These are phyloP conservation scores for Lepidotrigona ventralis DNA, from an alignment of 1,140 invertebrate species.

Conservation along the genomic window DNA sequence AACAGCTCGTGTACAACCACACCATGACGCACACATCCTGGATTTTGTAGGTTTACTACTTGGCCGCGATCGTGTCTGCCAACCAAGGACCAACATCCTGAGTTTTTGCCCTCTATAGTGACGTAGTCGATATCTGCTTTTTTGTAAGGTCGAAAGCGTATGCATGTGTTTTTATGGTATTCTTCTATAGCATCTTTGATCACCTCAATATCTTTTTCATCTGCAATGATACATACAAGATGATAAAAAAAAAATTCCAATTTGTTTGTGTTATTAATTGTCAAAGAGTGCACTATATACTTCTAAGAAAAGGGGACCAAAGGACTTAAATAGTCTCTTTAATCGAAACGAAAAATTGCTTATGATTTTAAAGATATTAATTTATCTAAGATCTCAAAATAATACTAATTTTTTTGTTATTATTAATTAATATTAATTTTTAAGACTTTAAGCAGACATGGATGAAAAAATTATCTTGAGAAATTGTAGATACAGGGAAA, in stretches of 20 bases:
- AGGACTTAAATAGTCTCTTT: no score
- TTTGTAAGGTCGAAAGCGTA: conserved; percentile 82
- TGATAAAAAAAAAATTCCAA: not conserved
- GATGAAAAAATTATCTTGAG: no score
- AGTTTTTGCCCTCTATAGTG: conserved; percentile 68
- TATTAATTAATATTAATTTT: no score
- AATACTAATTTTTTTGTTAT: no score
- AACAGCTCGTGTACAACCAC: conserved; percentile 84
- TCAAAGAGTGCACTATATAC: no score
- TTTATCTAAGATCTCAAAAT: no score
- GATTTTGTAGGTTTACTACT: conserved; percentile 81
- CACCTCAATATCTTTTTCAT: conserved; percentile 76
- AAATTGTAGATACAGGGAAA: no score
- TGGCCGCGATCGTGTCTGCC: conserved; percentile 82
- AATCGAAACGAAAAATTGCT: no score
- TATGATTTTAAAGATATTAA: no score
- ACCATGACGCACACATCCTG: conserved; percentile 81
- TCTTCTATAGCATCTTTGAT: conserved; percentile 80
- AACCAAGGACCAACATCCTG: conserved; percentile 82
- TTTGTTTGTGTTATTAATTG: no score
- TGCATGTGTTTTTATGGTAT: conserved; percentile 82
- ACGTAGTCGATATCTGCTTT: conserved; percentile 82
- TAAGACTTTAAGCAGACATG: no score
- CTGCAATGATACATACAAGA: conserved; percentile 59
- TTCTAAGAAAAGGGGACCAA: no score